phyloP scores from a whole-genome alignment of 1,140 invertebrate species.

The Trichogramma pretiosum region DNA sequence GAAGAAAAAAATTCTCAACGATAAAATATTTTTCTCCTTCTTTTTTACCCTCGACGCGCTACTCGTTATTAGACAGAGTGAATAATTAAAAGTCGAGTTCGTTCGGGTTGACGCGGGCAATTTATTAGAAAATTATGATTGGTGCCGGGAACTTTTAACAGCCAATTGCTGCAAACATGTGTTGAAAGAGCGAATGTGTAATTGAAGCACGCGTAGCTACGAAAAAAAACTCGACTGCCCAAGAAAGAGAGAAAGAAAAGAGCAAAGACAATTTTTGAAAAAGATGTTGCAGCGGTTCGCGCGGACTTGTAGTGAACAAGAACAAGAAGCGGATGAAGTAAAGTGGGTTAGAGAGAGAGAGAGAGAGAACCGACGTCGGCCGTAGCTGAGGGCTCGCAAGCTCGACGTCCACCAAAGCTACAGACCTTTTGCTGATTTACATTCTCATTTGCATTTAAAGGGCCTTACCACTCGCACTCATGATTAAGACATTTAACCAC shows the following conservation, averaged over 20 bases:
- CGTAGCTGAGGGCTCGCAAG: not conserved
- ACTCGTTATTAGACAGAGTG: no score
- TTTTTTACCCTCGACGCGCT: no score
- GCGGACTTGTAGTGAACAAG: not conserved
- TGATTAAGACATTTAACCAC: conserved; percentile 2
- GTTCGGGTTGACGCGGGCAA: no score
- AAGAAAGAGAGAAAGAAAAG: no score
- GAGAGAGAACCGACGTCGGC: not conserved
- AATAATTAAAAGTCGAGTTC: no score
- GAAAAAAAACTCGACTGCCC: no score
- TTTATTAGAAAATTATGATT: not conserved
- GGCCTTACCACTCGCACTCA: not conserved
- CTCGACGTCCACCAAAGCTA: not conserved
- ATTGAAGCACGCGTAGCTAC: not conserved
- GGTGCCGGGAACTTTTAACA: not conserved
- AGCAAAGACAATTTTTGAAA: not conserved
- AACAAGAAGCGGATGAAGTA: not conserved
- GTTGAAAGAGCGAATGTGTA: not conserved
- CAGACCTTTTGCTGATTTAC: conserved; percentile 1
- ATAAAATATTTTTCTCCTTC: no score
- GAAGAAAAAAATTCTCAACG: no score
- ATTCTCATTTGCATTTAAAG: conserved; percentile 6
- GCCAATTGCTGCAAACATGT: not conserved
- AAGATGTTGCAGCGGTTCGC: not conserved
- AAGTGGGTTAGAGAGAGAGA: not conserved